Conservation (phyloP, 2,113 vertebrate genomes). For the Panurus biarmicus region DNA sequence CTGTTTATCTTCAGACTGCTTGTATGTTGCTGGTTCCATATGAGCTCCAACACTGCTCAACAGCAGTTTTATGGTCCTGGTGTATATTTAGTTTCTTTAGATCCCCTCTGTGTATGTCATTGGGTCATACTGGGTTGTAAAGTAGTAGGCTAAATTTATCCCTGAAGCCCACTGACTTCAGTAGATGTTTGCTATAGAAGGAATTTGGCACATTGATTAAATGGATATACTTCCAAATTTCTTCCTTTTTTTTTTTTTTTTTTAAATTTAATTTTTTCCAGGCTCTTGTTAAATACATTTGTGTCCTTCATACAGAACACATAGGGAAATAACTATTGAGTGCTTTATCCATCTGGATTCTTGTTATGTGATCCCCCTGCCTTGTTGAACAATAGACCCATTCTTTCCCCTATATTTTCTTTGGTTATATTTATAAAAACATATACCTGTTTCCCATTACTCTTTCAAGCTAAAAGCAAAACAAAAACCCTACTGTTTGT, state of each 20-base stretch:
- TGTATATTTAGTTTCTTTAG: conserved; percentile 16
- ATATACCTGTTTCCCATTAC: conserved; percentile 39
- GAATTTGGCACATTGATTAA: conserved; percentile 10
- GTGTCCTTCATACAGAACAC: neutral
- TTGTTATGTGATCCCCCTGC: conserved; percentile 33
- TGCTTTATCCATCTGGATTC: conserved; percentile 8
- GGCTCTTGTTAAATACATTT: neutral
- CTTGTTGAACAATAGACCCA: conserved; percentile 26
- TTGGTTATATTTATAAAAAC: conserved; percentile 40
- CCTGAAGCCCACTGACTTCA: conserved; percentile 7
- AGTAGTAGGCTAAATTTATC: conserved; percentile 39
- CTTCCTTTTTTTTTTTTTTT: neutral
- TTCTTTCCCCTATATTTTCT: conserved; percentile 36
- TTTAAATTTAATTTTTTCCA: neutral
- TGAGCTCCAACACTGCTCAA: neutral
- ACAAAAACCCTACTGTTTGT: conserved; percentile 20
- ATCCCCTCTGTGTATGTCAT: conserved; percentile 1
- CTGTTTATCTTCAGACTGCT: neutral
- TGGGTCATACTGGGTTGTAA: conserved; percentile 6
- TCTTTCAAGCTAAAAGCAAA: conserved; percentile 35
- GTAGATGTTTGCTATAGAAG: neutral
- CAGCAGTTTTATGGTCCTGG: conserved; percentile 11
- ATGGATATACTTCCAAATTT: neutral
- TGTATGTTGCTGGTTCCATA: neutral
- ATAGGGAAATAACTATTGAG: neutral